phyloP scores from a whole-genome alignment of 2,888 invertebrate genomes.

The Limnephilus auricula region DNA sequence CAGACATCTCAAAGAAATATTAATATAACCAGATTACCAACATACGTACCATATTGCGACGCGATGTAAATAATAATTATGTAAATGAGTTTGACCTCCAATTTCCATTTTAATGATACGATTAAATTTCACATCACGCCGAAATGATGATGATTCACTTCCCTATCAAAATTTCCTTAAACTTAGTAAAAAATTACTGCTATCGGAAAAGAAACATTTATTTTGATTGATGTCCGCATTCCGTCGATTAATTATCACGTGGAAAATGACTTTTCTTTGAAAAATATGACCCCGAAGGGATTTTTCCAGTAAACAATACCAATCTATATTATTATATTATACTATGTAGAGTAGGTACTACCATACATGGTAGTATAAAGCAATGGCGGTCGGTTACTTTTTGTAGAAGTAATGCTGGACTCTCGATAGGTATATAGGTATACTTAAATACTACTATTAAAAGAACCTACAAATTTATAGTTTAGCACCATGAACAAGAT shows the following conservation, averaged over 20 bases:
- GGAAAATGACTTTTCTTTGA: too few relatives aligned
- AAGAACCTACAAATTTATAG: too few relatives aligned
- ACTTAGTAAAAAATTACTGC: background rate
- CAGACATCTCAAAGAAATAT: background rate
- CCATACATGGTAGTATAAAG: too few relatives aligned
- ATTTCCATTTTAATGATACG: background rate
- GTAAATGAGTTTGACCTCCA: background rate
- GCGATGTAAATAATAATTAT: background rate
- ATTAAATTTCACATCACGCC: background rate
- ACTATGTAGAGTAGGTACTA: too few relatives aligned
- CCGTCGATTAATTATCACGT: background rate
- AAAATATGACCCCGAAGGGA: background rate
- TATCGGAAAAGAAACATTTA: background rate
- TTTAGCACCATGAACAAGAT: too few relatives aligned
- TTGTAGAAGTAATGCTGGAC: too few relatives aligned
- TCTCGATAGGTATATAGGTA: too few relatives aligned
- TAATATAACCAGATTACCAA: background rate
- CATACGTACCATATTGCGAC: background rate
- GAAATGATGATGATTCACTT: background rate
- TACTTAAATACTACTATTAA: too few relatives aligned
- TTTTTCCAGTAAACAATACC: too few relatives aligned
- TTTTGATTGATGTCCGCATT: background rate
- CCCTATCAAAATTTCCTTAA: background rate
- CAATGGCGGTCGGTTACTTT: too few relatives aligned
- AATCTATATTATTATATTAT: too few relatives aligned